Base-by-base conservation (phyloP, 92 coral and sea anemone genomes). In the Heliopora coerulea region DNA sequence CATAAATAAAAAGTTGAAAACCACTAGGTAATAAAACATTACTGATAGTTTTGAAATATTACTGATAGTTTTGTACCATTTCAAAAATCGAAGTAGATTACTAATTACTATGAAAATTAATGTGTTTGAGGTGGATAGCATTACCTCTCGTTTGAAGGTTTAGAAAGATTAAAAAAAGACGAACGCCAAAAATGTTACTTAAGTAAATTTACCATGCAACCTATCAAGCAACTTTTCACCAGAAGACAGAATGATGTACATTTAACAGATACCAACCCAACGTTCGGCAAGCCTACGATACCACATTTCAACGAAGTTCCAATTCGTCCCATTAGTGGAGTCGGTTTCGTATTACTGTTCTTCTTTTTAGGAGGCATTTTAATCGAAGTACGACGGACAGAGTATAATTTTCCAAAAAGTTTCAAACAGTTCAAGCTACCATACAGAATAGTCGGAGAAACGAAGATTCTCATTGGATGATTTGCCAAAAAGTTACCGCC, bases 361-460 rank as follows among this genome's bases (percentile, higher is more conserved):
- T 90, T 93, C 91, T 93, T 93, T 75, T 92, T 92, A 15, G 98
- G 98, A 23, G 98, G 98, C 98, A 93, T 93, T 72, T 86, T 90
- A 23, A 3, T 3, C 1, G 30, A 23, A 56, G 8, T 9, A 56
- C 61, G 33, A 56, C 30, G 15, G 30, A 6, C 14, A 14, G 61
- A 3, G 33, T 56, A 56, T 3, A 23, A 56, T 3, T 56, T 3
- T 23, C 23, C 23, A 4, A 23, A 56, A 56, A 56, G 9, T 56
- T 56, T 56, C 61, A 23, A 3, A 14, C 13, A 3, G 9, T 23
- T 23, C 61, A 29, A 28, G 28, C 61, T 17, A 56, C 61, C 61
- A 56, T 56, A 1, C 1, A 56, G 8, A 3, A 15, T 12, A 14
- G 61, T 1, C 15, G 52, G 15, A 46, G 52, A 46, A 46, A 46